Conservation (phyloP, 1,140 invertebrate species). For the Drosophila athabasca region DNA sequence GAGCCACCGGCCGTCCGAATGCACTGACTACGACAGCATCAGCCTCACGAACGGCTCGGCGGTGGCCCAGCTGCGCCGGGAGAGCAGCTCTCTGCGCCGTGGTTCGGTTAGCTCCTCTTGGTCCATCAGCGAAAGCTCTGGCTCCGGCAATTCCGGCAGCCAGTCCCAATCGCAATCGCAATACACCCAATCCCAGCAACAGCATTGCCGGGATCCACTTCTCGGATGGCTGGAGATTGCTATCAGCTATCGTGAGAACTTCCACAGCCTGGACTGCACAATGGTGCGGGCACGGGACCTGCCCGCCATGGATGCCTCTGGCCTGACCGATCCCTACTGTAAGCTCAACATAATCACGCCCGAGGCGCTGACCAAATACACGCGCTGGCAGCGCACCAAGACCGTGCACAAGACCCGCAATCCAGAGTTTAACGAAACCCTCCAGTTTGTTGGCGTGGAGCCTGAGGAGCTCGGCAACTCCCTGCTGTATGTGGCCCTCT, state of each 20-base stretch:
- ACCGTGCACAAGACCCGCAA: constrained; percentile 96
- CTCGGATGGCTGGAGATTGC: constrained; percentile 90
- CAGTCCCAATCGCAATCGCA: constrained; percentile 37
- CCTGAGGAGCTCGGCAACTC: constrained; percentile 88
- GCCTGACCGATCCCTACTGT: constrained; percentile 95
- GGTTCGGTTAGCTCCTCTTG: constrained; percentile 79
- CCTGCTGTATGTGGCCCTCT: constrained; percentile 88
- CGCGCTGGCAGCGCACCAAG: constrained; percentile 87
- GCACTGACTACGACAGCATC: constrained; percentile 69
- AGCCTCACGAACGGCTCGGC: constrained; percentile 66
- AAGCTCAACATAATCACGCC: constrained; percentile 90
- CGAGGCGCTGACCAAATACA: constrained; percentile 76
- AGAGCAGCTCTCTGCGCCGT: constrained; percentile 73
- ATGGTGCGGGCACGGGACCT: constrained; percentile 90
- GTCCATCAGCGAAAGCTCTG: constrained; percentile 82
- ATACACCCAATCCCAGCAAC: constrained; percentile 33
- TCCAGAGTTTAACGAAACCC: constrained; percentile 96
- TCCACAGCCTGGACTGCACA: constrained; percentile 91
- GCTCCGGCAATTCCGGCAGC: constrained; percentile 71
- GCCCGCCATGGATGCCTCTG: constrained; percentile 94
- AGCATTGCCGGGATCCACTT: constrained; percentile 83
- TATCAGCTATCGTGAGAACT: constrained; percentile 90
- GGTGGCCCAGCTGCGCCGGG: constrained; percentile 60
- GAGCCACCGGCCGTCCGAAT: constrained; percentile 45
- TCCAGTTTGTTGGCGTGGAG: constrained; percentile 94